Evolutionary conservation across 1,140 invertebrate species (phyloP).

Genomic region (Tribolium madens): DNA sequence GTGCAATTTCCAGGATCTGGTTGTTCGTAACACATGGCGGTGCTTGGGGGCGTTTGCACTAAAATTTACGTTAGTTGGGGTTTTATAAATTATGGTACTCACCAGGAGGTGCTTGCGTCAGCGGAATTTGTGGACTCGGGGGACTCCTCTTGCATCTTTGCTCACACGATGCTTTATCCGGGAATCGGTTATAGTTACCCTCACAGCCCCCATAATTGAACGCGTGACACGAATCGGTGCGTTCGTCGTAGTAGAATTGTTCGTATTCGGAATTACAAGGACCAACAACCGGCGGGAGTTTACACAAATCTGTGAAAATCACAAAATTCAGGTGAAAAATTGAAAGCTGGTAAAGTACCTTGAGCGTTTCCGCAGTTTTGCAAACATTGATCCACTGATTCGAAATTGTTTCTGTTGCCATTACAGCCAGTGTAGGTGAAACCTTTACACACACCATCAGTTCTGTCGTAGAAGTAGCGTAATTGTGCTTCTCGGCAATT

Average conservation of each 20-base stretch:
- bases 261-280: conserved; percentile 76
- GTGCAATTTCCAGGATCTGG: conserved; percentile 81
- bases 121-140: neutral
- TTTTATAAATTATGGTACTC: neutral
- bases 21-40: conserved; percentile 71
- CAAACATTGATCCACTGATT: conserved; percentile 81
- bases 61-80: neutral
- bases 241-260: conserved; percentile 82
- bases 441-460: conserved; percentile 81
- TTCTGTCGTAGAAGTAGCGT: conserved; percentile 85
- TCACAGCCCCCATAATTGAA: conserved; percentile 92
- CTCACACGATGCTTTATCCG: conserved; percentile 69
- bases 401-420: conserved; percentile 90
- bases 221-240: conserved; percentile 74
- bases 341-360: conserved; percentile 66
- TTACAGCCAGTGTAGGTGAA: conserved; percentile 88
- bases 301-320: conserved; percentile 74
- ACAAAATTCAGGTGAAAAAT: neutral
- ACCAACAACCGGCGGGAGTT: conserved; percentile 78
- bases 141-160: conserved; percentile 65
- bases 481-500: conserved; percentile 72
- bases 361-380: conserved; percentile 78
- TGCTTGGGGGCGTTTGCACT: conserved; percentile 28
- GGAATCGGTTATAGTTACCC: conserved; percentile 91
- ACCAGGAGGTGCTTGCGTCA: conserved; percentile 6